Conservation (phyloP, 2,888 invertebrate genomes). For the Euclidia mi region DNA sequence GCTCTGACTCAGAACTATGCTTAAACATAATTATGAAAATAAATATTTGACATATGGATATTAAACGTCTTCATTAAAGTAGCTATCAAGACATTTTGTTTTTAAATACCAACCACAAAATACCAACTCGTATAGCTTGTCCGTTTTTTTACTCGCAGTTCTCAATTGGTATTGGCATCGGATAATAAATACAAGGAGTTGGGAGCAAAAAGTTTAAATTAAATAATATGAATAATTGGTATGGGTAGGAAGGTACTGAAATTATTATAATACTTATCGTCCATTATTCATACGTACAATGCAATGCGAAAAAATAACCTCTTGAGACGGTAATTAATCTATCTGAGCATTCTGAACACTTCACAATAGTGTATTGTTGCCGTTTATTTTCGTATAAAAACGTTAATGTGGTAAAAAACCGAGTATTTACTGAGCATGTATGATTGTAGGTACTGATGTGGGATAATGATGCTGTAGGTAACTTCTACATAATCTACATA, state of each 20-base stretch:
- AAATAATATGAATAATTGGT: no score
- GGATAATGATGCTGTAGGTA: no score
- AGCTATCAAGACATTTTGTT: no score
- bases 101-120: background rate
- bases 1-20: no score
- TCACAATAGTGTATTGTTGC: conserved; percentile 65
- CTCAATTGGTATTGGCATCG: background rate
- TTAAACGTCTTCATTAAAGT: no score
- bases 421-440: conserved; percentile 16
- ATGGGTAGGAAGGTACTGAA: conserved; percentile 23
- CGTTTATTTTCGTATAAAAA: conserved; percentile 58
- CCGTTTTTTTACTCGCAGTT: no score
- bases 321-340: conserved; percentile 56
- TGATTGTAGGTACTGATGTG: no score
- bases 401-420: conserved; percentile 58
- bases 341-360: conserved; percentile 52
- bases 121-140: background rate
- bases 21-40: no score
- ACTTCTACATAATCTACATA: no score
- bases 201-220: conserved; percentile 24
- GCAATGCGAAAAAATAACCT: conserved; percentile 45
- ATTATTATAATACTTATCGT: conserved; percentile 25
- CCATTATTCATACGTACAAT: conserved; percentile 35
- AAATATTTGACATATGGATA: no score
- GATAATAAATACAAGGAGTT: conserved; percentile 10